phyloP scores from a whole-genome alignment of 2,888 invertebrate species.

The Drosophila prostipennis region DNA sequence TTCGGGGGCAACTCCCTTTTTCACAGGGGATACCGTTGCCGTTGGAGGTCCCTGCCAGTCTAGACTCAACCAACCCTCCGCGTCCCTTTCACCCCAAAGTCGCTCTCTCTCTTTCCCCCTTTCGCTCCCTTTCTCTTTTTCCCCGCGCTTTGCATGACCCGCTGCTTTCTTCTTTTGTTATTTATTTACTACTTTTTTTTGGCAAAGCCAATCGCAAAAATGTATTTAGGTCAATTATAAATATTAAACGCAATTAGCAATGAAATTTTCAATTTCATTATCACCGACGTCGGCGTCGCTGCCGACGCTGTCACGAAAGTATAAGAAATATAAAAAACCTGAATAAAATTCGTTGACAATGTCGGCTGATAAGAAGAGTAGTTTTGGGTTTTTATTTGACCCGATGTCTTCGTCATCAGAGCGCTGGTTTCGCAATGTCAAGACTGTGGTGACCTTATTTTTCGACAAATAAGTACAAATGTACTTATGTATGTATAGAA shows the following conservation, averaged over 20 bases:
- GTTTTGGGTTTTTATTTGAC: conserved; percentile 6
- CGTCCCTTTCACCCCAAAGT: background rate
- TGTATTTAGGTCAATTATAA: conserved; percentile 78
- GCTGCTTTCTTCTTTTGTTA: conserved; percentile 32
- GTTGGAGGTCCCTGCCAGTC: background rate
- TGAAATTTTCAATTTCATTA: conserved; percentile 80
- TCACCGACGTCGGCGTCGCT: conserved; percentile 48
- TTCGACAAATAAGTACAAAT: background rate
- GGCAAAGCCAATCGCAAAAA: conserved; percentile 65
- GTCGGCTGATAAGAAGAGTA: conserved; percentile 18
- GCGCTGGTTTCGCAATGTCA: conserved; percentile 62
- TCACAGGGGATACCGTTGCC: background rate
- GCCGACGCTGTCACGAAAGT: conserved; percentile 10
- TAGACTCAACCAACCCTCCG: background rate
- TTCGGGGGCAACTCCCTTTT: background rate
- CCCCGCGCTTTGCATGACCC: conserved; percentile 29
- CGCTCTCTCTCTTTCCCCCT: background rate
- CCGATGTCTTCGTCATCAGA: conserved; percentile 13
- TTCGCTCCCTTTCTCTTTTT: background rate
- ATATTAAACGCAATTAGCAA: conserved; percentile 78
- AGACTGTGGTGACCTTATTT: conserved; percentile 74
- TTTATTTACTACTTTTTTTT: conserved; percentile 36
- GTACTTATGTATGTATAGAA: too few species aligned
- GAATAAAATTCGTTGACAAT: conserved; percentile 26
- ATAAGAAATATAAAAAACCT: conserved; percentile 18